Evolutionary conservation across 2,797 vertebrate genomes (phyloP).

Genomic region (Geotrypetes seraphini): DNA sequence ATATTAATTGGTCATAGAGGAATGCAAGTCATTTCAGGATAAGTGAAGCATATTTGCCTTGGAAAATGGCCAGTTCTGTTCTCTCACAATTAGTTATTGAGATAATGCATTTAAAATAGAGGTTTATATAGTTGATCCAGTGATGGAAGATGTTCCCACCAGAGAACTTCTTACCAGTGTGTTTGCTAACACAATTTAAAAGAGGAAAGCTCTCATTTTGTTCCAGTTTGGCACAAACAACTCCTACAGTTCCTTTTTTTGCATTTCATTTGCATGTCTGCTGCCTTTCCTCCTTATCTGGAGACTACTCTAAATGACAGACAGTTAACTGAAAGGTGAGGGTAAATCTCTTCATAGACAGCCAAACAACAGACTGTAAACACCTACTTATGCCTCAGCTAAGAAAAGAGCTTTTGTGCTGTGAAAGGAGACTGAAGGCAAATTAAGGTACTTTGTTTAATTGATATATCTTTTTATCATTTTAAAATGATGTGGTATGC

Average conservation of each 20-base stretch:
- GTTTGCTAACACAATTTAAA: neutral
- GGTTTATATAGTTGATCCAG: slow-evolving; percentile 13
- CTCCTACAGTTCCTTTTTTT: neutral
- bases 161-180: neutral
- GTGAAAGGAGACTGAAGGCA: no score
- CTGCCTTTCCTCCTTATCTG: neutral
- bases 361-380: neutral
- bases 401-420: rapidly evolving
- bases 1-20: no score
- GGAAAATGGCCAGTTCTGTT: neutral
- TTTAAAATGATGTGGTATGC: no score
- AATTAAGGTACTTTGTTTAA: no score
- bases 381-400: neutral
- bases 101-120: slow-evolving; percentile 15
- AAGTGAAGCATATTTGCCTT: slow-evolving; percentile 1
- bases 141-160: slow-evolving; percentile 3
- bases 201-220: neutral
- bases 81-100: slow-evolving; percentile 5
- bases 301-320: neutral
- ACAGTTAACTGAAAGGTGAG: neutral
- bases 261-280: slow-evolving; percentile 2
- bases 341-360: neutral
- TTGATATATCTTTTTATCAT: no score
- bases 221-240: neutral
- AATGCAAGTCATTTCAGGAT: slow-evolving; percentile 11